Evolutionary conservation across 2,113 vertebrate species (phyloP), one percentile per base, ranked within the genome.

Genomic region (Engraulis encrasicolus): DNA sequence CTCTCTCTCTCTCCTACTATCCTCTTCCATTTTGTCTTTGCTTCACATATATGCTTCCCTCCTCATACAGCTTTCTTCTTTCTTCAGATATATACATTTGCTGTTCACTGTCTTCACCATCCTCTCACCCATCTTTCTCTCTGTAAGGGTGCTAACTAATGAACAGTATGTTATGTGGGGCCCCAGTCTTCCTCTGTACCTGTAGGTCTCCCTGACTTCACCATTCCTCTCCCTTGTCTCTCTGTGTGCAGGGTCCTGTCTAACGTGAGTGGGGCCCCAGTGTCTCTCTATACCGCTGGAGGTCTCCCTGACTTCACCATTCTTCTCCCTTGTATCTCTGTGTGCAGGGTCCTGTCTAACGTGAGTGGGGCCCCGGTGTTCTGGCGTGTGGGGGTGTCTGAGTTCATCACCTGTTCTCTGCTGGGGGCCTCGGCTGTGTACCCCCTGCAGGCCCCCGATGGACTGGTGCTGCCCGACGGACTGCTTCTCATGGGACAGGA

Each of bases 391-490:
- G 96, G 95, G 0, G 93, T 96, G 90, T 90, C 92, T 0, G 97
- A 96, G 2, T 99, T 97, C 89, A 96, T 95, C 12, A 96, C 94
- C 52, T 98, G 97, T 79, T 98, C 97, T 0, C 95, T 97, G 84
- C 93, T 96, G 6, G 97, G 98, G 17, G 97, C 97, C 0, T 94
- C 96, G 6, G 96, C 95, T 0, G 89, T 97, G 87, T 96, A 93
- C 85, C 97, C 97, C 40, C 95, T 98, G 37, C 96, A 97, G 93
- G 94, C 96, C 0, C 58, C 91, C 0, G 96, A 96, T 82, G 97
- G 97, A 17, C 94, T 98, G 54, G 97, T 99, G 83, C 95, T 99
- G 66, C 82, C 96, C 1, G 98, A 99, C 84, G 95, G 96, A 89
- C 93, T 95, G 80, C 93, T 99, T 20, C 91, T 92, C 0, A 90